phyloP scores from a whole-genome alignment of 2,113 vertebrate genomes.

The Cavia aperea region DNA sequence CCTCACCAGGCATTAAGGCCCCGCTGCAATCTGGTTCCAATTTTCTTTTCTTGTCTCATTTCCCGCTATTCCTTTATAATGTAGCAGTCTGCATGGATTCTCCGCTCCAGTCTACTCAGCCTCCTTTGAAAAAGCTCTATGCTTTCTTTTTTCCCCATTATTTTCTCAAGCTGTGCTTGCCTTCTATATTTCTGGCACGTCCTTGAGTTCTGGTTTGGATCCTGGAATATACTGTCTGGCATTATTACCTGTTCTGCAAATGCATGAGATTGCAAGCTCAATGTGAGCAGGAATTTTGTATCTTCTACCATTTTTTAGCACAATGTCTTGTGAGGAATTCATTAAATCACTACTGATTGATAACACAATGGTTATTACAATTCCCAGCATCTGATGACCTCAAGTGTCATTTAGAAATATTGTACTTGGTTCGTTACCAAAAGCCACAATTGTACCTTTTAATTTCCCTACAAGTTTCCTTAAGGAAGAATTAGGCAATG shows the following conservation, averaged over 20 bases:
- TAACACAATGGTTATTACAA: background rate
- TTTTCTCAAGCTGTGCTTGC: background rate
- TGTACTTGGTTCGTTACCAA: background rate
- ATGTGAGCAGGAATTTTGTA: background rate
- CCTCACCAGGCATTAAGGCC: slow-evolving; percentile 30
- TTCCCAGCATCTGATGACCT: background rate
- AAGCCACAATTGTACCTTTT: background rate
- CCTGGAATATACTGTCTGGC: rapidly evolving
- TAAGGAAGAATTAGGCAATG: background rate
- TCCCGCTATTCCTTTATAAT: slow-evolving; percentile 18
- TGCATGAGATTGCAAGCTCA: background rate
- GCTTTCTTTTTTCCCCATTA: slow-evolving; percentile 26
- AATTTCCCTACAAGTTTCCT: background rate
- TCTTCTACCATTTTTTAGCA: background rate
- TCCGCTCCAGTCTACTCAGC: background rate
- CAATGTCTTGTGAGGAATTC: background rate
- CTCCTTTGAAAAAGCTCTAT: slow-evolving; percentile 14
- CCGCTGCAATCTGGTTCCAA: slow-evolving; percentile 57
- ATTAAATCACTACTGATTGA: background rate
- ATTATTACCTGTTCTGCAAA: background rate
- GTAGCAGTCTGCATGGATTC: background rate
- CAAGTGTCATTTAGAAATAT: background rate
- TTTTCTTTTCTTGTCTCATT: slow-evolving; percentile 61
- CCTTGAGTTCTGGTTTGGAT: background rate
- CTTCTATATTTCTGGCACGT: background rate